A percentile compares a stretch with the other conserved stretches of the same genome.
Conservation (phyloP, 2,797 vertebrate genomes). For the Crax fasciolata region DNA sequence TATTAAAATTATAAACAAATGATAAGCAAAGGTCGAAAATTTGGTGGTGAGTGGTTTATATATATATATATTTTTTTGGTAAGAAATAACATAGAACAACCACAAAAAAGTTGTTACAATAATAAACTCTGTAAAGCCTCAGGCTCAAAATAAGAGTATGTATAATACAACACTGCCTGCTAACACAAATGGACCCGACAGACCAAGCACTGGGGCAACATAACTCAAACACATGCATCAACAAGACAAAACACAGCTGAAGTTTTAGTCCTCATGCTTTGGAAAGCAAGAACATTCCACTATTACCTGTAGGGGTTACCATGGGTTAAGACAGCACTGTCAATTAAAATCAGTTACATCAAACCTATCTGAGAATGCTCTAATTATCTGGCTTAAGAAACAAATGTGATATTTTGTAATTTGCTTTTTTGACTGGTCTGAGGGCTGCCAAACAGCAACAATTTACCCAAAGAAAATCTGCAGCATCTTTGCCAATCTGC, state of each 20-base stretch:
- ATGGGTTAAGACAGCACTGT: not conserved
- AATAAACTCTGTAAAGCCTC: not conserved
- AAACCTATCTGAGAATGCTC: not conserved
- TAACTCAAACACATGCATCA: not conserved
- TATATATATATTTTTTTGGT: fast-evolving
- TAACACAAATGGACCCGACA: not conserved
- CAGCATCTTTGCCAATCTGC: not conserved
- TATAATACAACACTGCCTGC: not conserved
- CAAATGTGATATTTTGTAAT: not conserved
- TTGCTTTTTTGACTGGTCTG: not conserved
- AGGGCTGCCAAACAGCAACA: not conserved
- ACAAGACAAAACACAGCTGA: not conserved
- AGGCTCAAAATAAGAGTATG: not conserved
- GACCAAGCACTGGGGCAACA: not conserved
- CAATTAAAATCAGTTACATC: not conserved
- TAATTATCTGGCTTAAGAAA: not conserved
- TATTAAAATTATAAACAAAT: not conserved
- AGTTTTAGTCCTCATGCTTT: not conserved
- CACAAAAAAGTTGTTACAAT: not conserved
- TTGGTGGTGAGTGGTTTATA: not conserved
- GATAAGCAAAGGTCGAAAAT: not conserved
- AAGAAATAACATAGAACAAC: not conserved
- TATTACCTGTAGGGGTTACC: not conserved
- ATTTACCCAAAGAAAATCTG: not conserved
- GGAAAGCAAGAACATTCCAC: not conserved